phyloP scores from a whole-genome alignment of 2,113 vertebrate species.

The Mesembrinibis cayennensis region DNA sequence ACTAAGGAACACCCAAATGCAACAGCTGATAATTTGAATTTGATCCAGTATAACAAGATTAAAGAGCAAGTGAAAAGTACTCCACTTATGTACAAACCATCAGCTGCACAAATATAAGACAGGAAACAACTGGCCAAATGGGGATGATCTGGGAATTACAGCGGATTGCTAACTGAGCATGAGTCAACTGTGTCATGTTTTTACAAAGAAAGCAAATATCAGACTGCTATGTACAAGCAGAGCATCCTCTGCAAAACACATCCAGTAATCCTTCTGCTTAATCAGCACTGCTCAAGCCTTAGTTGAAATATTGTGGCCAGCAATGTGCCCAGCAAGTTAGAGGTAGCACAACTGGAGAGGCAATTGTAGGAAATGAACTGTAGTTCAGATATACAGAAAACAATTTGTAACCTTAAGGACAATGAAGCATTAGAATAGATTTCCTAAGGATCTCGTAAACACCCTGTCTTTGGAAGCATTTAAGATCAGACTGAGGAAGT shows the following conservation, averaged over 20 bases:
- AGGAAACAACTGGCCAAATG: conserved; percentile 17
- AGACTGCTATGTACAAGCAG: neutral
- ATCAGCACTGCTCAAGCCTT: neutral
- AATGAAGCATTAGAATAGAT: neutral
- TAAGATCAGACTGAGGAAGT: neutral
- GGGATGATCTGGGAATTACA: conserved; percentile 45
- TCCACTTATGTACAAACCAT: neutral
- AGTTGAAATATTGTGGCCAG: neutral
- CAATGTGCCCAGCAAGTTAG: neutral
- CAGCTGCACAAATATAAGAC: conserved; percentile 43
- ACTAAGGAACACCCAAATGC: neutral
- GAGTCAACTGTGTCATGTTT: conserved; percentile 43
- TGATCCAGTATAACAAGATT: conserved; percentile 25
- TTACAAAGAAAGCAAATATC: conserved; percentile 56
- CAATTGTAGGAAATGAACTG: neutral
- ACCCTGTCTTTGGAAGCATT: neutral
- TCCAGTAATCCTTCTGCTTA: conserved; percentile 5
- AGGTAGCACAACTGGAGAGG: neutral
- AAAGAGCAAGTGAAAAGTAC: conserved; percentile 21
- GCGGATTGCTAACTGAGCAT: neutral
- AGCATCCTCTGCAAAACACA: neutral
- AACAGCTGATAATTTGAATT: neutral
- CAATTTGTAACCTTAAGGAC: neutral
- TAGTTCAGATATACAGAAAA: neutral
- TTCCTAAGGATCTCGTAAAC: neutral